A percentile compares a stretch with the other conserved stretches of the same genome.
These are phyloP conservation scores for Platycercus adscitus DNA, from an alignment of 2,113 vertebrate species.

Conservation along the genomic window DNA sequence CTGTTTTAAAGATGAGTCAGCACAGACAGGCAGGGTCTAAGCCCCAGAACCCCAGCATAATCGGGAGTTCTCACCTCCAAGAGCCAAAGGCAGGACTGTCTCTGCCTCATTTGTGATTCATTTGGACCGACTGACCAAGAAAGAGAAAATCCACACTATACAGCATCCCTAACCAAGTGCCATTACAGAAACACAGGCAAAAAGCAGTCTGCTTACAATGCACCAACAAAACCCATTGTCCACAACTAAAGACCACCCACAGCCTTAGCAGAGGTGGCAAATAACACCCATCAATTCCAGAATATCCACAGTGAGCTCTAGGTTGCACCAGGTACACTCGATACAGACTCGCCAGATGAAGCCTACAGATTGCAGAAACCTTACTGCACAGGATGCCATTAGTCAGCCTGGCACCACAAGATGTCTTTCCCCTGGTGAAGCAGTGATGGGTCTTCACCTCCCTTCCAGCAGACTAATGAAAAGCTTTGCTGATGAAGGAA, in stretches of 20 bases:
- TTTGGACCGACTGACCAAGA: not conserved
- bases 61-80: not conserved
- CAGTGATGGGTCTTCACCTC: not conserved
- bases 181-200: not conserved
- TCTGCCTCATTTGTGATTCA: not conserved
- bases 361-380: not conserved
- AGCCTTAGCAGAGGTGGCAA: not conserved
- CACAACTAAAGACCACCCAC: not conserved
- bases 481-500: not conserved
- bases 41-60: not conserved
- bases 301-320: not conserved
- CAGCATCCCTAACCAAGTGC: not conserved
- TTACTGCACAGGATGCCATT: not conserved
- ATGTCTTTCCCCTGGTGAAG: not conserved
- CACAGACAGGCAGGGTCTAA: not conserved
- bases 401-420: not conserved
- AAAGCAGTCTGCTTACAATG: not conserved
- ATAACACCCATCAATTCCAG: not conserved
- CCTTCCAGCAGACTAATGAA: not conserved
- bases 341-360: not conserved
- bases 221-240: not conserved
- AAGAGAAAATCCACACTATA: not conserved
- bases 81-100: not conserved
- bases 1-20: not conserved
- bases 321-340: not conserved